Evolutionary conservation across 2,888 invertebrate species (phyloP).

Genomic region (Diloba caeruleocephala): DNA sequence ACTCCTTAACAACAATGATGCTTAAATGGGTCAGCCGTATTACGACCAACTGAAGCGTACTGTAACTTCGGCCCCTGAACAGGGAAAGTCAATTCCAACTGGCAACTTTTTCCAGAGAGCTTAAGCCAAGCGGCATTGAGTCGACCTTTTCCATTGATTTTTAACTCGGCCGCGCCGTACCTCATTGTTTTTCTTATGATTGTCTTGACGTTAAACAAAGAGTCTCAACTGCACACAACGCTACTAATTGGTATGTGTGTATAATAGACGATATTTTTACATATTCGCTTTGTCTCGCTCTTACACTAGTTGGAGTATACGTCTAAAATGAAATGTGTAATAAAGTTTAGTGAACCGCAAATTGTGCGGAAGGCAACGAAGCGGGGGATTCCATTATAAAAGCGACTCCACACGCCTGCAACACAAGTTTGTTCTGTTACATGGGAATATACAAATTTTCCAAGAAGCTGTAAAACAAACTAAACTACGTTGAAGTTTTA

Average conservation of each 20-base stretch:
- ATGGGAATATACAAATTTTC: conserved; percentile 13
- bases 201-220: conserved; percentile 48
- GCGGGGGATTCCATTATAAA: conserved; percentile 59
- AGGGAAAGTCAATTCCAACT: conserved; percentile 82
- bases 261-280: conserved; percentile 8
- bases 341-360: conserved; percentile 71
- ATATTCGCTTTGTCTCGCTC: conserved; percentile 26
- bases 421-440: conserved; percentile 46
- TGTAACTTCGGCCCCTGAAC: conserved; percentile 72
- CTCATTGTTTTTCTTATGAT: conserved; percentile 55
- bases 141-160: conserved; percentile 68
- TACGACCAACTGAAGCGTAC: conserved; percentile 63
- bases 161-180: conserved; percentile 55
- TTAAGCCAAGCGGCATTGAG: conserved; percentile 59
- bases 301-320: conserved; percentile 38
- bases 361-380: conserved; percentile 59
- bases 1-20: conserved; percentile 44
- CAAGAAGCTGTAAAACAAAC: conserved; percentile 9
- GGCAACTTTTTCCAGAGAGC: conserved; percentile 75
- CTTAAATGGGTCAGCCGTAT: conserved; percentile 66
- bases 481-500: neutral
- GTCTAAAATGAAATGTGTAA: conserved; percentile 64
- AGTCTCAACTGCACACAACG: conserved; percentile 29
- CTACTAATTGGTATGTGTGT: conserved; percentile 15
- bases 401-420: conserved; percentile 36